Evolutionary conservation across 2,113 vertebrate species (phyloP).

Genomic region (Capreolus pygargus): DNA sequence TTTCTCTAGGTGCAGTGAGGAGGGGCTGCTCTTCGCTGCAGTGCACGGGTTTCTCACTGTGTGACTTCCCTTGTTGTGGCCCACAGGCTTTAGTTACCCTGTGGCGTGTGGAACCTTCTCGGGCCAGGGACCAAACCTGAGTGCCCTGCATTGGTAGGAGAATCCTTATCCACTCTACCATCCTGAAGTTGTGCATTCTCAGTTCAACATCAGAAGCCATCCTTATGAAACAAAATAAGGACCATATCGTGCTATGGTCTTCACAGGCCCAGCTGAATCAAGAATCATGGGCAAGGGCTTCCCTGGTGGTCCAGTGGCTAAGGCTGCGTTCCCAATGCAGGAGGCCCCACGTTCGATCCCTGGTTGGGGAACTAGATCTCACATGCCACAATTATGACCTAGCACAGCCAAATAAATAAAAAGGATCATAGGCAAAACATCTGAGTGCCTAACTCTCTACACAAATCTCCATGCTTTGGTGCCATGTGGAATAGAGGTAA

Average conservation of each 20-base stretch:
- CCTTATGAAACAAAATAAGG: neutral
- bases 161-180: neutral
- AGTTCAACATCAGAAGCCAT: neutral
- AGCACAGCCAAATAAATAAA: neutral
- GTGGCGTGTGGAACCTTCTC: neutral
- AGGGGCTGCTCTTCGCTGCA: accelerated
- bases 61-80: neutral
- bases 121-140: accelerated
- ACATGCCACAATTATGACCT: neutral
- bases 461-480: neutral
- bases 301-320: neutral
- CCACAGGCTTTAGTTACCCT: neutral
- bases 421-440: neutral
- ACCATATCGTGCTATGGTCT: neutral
- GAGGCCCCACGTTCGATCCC: neutral
- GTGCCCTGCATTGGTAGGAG: neutral
- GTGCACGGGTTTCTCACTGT: neutral
- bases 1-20: neutral
- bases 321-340: neutral
- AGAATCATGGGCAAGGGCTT: neutral
- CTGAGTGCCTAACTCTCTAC: neutral
- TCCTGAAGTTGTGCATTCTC: neutral
- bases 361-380: neutral
- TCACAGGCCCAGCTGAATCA: neutral
- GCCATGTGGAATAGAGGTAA: neutral